Conservation (phyloP, 2,888 invertebrate species). For the Campaea margaritaria region DNA sequence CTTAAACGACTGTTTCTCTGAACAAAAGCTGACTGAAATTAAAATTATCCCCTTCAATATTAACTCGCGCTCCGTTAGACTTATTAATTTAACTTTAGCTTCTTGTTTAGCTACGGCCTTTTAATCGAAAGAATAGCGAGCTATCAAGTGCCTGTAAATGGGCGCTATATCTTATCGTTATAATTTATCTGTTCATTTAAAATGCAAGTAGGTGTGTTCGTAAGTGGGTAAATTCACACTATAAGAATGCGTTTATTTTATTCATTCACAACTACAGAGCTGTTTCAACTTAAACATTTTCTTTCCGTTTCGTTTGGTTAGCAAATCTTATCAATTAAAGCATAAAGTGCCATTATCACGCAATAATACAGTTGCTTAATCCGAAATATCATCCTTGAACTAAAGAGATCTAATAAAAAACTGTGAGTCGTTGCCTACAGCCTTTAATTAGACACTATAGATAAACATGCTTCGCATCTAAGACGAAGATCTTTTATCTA, state of each 20-base stretch:
- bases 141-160: conserved; percentile 26
- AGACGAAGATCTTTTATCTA: conserved; percentile 15
- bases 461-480: background rate
- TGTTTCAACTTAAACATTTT: background rate
- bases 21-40: conserved; percentile 65
- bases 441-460: too few relatives aligned
- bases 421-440: too few relatives aligned
- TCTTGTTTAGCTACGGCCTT: conserved; percentile 7
- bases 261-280: background rate
- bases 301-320: conserved; percentile 4
- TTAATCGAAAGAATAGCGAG: conserved; percentile 13
- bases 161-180: conserved; percentile 32
- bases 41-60: conserved; percentile 38
- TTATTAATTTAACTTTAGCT: conserved; percentile 19
- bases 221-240: conserved; percentile 18
- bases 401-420: conserved; percentile 20
- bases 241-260: conserved; percentile 1
- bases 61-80: conserved; percentile 21
- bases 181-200: conserved; percentile 23
- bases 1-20: conserved; percentile 65
- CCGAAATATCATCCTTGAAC: conserved; percentile 46
- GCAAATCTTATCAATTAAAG: conserved; percentile 8
- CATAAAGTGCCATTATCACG: conserved; percentile 29
- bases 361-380: conserved; percentile 36
- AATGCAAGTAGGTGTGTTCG: conserved; percentile 20